Evolutionary conservation across 2,888 invertebrate species (phyloP), one percentile per base, ranked within the genome.

Genomic region (Quadroppia sp.): DNA sequence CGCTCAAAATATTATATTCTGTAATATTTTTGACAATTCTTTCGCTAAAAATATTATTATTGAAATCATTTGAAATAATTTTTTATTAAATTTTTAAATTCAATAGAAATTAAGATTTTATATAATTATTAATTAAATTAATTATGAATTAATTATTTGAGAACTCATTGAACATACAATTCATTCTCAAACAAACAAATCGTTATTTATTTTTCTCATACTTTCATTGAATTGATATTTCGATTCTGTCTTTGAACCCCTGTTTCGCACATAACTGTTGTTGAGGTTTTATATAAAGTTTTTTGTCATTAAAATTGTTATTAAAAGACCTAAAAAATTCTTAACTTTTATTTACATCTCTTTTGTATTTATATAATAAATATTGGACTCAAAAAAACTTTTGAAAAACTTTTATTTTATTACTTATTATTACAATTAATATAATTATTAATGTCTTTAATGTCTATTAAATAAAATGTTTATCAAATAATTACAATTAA

Each of bases 231-330:
- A 56, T 15, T 56, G 15, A 56, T n/a, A 53, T 23, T 53, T 28
- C 28, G 15, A 9, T 45, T 56, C 28, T 30, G n/a, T 20, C n/a
- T 28, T 28, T 53, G 23, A 11, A 56, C 15, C 28, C 28, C 28
- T 56, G 56, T 56, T 56, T 56, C 28, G 56, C 56, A 56, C 56
- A 56, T 56, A 56, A 56, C 56, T 56, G 56, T 56, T 56, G 56
- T 56, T 56, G 6, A 9, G 15, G 4, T 56, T 53, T 28, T 28
- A 56, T 28, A 56, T 28, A 13, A 30, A 53, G 3, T 23, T 23
- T 23, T 17, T 30, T 30, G 56, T 28, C 17, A 56, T 56, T 25
- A 56, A 56, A 11, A 45, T 15, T 45, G 45, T 45, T 45, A 13
- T 45, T 15, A 15, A 9, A 45, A 15, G 11, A 13, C 17, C 15